Evolutionary conservation across 1,140 invertebrate species (phyloP).

Genomic region (Paralvinella palmiformis): DNA sequence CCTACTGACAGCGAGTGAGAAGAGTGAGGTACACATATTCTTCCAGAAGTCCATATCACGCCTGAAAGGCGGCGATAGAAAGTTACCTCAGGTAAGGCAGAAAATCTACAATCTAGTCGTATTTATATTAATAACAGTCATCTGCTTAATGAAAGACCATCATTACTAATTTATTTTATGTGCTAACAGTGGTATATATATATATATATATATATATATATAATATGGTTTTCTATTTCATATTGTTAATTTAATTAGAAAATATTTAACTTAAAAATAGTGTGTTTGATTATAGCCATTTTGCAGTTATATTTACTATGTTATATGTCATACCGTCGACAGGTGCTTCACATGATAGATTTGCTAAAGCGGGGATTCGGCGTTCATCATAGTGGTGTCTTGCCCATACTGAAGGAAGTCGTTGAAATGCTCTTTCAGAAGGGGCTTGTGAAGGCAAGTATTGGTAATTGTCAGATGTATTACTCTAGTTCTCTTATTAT

Average conservation of each 20-base stretch:
- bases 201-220: no score
- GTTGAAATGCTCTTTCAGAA: constrained; percentile 94
- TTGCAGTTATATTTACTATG: no score
- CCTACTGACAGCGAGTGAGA: constrained; percentile 77
- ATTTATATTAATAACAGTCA: no score
- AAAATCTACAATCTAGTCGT: no score
- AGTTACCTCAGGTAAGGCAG: constrained; percentile 82
- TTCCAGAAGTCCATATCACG: constrained; percentile 74
- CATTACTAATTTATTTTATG: no score
- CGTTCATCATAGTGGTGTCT: constrained; percentile 93
- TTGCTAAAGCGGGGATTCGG: constrained; percentile 85
- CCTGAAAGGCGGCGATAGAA: constrained; percentile 77
- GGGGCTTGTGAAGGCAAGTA: constrained; percentile 74
- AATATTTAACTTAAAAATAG: no score
- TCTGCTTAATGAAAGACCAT: no score
- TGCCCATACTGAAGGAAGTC: constrained; percentile 95
- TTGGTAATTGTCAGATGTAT: no score
- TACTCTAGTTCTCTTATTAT: no score
- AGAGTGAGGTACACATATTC: constrained; percentile 73
- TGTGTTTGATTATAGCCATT: no score
- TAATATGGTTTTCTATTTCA: no score
- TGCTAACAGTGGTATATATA: no score
- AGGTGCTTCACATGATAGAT: constrained; percentile 57
- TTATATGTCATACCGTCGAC: not conserved
- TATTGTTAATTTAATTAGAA: constrained; percentile 2